phyloP scores from a whole-genome alignment of 2,888 invertebrate genomes.

The Philereme vetulata region DNA sequence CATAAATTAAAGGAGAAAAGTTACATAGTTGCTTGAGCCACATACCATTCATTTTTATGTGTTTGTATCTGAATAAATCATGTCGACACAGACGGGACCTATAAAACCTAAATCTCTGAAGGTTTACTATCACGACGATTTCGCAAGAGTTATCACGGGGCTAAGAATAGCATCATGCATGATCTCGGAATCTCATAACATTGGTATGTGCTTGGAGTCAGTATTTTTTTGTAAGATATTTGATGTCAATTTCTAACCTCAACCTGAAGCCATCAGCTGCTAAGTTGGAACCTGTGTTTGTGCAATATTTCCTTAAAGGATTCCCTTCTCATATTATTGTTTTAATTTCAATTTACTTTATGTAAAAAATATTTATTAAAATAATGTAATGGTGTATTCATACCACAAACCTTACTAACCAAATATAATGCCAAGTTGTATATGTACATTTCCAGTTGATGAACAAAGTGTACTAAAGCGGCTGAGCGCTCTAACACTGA shows the following conservation, averaged over 20 bases:
- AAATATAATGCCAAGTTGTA: no score
- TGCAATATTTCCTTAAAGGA: no score
- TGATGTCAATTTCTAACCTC: constrained; percentile 18
- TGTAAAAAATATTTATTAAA: neutral
- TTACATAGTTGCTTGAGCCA: neutral
- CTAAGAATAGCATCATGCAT: constrained; percentile 84
- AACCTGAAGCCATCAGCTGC: constrained; percentile 2
- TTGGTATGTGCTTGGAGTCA: constrained; percentile 63
- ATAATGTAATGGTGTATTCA: no score
- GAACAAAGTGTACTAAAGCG: constrained; percentile 76
- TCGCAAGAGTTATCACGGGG: constrained; percentile 77
- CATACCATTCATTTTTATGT: no score
- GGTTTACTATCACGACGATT: constrained; percentile 79
- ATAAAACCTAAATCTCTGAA: constrained; percentile 68
- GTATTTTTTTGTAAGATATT: neutral
- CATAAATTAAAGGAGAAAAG: no score
- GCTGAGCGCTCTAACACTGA: constrained; percentile 67
- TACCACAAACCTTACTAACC: no score
- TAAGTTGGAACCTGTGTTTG: neutral
- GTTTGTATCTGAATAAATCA: neutral
- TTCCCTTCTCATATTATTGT: no score
- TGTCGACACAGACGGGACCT: constrained; percentile 62
- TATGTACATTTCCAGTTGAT: constrained; percentile 59
- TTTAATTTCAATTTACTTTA: neutral
- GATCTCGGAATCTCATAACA: constrained; percentile 79